Conservation (phyloP, 53 echinoderm and acorn worm species). For the Pentamera pediparva region DNA sequence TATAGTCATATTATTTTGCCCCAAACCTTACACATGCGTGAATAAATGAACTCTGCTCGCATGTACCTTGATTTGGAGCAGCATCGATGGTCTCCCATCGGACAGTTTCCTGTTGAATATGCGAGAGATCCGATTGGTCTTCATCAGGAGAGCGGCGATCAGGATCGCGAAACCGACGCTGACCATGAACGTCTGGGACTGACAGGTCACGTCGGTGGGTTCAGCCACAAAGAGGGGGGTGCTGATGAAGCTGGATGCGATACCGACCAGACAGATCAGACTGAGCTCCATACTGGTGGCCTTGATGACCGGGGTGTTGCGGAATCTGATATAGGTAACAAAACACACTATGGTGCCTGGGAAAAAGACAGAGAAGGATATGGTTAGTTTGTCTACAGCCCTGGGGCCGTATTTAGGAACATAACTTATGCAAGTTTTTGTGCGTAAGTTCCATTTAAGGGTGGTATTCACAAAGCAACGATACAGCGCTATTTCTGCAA, state of each 20-base stretch:
- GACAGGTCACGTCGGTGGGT: conserved; percentile 74
- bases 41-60: not conserved
- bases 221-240: conserved; percentile 60
- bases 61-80: conserved; percentile 74
- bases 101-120: conserved; percentile 90
- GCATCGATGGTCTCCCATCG: conserved; percentile 81
- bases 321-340: conserved; percentile 47
- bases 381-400: conserved; percentile 51
- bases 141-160: conserved; percentile 77
- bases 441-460: too few relatives aligned
- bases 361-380: conserved; percentile 50
- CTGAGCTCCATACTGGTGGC: conserved; percentile 94
- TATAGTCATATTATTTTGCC: not conserved
- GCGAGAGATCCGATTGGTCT: conserved; percentile 92
- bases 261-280: conserved; percentile 67
- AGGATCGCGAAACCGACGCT: conserved; percentile 70
- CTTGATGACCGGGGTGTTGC: conserved; percentile 80
- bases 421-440: too few relatives aligned
- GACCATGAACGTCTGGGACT: conserved; percentile 38
- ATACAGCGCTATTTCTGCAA: too few relatives aligned
- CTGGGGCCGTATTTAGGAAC: conserved; percentile 47
- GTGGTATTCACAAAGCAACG: too few relatives aligned
- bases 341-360: conserved; percentile 38
- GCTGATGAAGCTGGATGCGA: conserved; percentile 48
- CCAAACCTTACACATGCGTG: not conserved